phyloP scores from a whole-genome alignment of 2,113 vertebrate species.

The Sinosuthora webbiana region DNA sequence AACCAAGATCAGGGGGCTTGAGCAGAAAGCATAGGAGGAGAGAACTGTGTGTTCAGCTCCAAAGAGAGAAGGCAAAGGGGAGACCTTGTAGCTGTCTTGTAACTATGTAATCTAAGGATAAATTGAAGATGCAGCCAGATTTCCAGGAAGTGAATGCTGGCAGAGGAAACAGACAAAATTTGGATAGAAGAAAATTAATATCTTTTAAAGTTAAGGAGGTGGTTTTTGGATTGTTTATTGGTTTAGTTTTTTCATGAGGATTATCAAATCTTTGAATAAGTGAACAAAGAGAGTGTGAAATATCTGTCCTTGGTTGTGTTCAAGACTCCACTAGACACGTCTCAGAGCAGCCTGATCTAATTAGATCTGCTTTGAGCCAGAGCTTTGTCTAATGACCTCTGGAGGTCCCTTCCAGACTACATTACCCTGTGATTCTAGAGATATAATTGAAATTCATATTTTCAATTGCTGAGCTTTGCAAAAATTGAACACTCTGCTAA shows the following conservation, averaged over 20 bases:
- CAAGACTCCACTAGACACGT: neutral
- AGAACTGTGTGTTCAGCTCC: neutral
- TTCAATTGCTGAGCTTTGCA: neutral
- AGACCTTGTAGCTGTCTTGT: neutral
- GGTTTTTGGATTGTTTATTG: neutral
- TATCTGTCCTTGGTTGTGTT: neutral
- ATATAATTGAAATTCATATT: neutral
- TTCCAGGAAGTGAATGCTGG: neutral
- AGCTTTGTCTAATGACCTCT: neutral
- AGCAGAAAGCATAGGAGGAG: neutral
- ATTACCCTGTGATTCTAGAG: neutral
- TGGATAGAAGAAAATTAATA: neutral
- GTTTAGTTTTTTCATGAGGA: neutral
- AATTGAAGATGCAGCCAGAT: neutral
- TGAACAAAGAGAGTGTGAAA: neutral
- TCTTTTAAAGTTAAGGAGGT: neutral
- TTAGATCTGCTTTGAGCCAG: neutral
- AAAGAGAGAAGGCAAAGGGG: neutral
- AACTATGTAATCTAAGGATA: neutral
- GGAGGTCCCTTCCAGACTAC: neutral
- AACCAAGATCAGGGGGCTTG: accelerated
- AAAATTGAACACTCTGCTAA: neutral
- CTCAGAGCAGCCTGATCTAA: neutral
- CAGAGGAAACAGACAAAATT: neutral
- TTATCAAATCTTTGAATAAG: neutral